Conservation (phyloP, 2,888 invertebrate genomes). For the Eremobia ochroleuca region DNA sequence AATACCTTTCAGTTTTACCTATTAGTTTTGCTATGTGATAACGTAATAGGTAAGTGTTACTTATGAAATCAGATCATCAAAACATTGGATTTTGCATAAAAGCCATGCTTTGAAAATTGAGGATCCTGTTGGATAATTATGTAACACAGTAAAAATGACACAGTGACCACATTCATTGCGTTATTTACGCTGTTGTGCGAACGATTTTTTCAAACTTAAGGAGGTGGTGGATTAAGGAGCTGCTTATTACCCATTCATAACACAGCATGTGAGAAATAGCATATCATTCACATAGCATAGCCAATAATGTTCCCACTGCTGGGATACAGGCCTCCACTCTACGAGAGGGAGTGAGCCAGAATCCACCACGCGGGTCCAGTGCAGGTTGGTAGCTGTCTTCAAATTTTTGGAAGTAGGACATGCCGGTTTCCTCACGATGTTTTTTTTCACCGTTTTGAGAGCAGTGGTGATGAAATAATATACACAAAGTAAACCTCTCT, state of each 20-base stretch:
- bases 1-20: background rate
- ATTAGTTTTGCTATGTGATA: background rate
- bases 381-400: too few relatives aligned
- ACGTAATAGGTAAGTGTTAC: background rate
- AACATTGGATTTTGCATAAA: background rate
- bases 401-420: too few relatives aligned
- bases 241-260: background rate
- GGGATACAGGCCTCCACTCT: too few relatives aligned
- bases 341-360: too few relatives aligned
- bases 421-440: too few relatives aligned
- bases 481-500: too few relatives aligned
- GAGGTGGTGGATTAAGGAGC: background rate
- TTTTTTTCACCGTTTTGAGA: too few relatives aligned
- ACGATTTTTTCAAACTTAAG: background rate
- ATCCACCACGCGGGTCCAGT: too few relatives aligned
- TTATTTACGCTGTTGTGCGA: background rate
- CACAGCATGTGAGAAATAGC: too few relatives aligned
- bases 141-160: too few relatives aligned
- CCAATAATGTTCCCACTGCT: too few relatives aligned
- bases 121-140: background rate
- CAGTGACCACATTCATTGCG: background rate
- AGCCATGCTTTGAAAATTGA: background rate
- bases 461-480: too few relatives aligned
- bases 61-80: background rate
- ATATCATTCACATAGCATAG: background rate